These are phyloP conservation scores for Platichthys flesus DNA, from an alignment of 2,113 vertebrate species.

Conservation along the genomic window DNA sequence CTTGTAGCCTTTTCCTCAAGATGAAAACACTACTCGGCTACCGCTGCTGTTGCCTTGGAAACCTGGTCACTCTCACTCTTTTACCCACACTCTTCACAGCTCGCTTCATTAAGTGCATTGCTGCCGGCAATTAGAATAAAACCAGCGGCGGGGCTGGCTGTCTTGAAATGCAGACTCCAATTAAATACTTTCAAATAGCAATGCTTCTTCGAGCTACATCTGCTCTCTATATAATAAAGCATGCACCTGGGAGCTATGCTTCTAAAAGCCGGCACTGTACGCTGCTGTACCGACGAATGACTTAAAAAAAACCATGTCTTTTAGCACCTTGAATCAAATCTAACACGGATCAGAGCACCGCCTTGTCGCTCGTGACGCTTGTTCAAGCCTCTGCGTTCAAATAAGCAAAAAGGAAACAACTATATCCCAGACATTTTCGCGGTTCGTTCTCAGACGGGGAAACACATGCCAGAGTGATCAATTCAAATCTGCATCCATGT, in stretches of 20 bases:
- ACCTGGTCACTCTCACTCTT: constrained; percentile 82
- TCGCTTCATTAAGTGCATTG: constrained; percentile 84
- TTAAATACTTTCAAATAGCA: constrained; percentile 82
- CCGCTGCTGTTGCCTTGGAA: constrained; percentile 82
- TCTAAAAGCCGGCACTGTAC: constrained; percentile 49
- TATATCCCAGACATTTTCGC: constrained; percentile 37
- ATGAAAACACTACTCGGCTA: constrained; percentile 81
- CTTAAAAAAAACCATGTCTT: constrained; percentile 57
- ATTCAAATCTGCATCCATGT: constrained; percentile 39
- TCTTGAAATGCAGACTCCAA: constrained; percentile 82
- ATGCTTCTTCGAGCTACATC: constrained; percentile 73
- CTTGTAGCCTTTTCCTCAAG: constrained; percentile 80
- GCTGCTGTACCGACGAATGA: constrained; percentile 50
- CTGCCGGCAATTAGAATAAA: constrained; percentile 86
- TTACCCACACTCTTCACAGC: constrained; percentile 78
- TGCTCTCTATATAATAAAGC: constrained; percentile 73
- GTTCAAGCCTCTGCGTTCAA: constrained; percentile 42
- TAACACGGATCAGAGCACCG: constrained; percentile 45
- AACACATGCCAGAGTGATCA: constrained; percentile 29
- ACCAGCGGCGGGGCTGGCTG: constrained; percentile 80
- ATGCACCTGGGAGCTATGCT: constrained; percentile 70
- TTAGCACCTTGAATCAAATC: constrained; percentile 46
- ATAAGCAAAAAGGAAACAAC: constrained; percentile 40
- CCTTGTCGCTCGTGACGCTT: constrained; percentile 38
- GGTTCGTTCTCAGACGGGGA: constrained; percentile 23